Evolutionary conservation across 2,888 invertebrate species (phyloP).

Genomic region (Elmis aenea): DNA sequence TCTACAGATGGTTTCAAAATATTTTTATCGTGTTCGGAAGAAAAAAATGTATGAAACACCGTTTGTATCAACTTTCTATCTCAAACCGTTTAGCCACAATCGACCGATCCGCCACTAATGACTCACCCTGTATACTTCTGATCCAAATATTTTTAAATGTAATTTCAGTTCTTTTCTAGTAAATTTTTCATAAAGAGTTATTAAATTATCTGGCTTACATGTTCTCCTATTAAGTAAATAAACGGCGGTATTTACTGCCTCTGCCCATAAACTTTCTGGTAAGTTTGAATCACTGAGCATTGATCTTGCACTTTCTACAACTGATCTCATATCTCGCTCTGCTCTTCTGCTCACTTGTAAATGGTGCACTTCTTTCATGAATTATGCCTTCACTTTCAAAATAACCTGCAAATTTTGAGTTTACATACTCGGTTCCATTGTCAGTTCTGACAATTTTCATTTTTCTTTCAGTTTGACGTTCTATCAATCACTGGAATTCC

Average conservation of each 20-base stretch:
- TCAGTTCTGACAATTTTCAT: slow-evolving; percentile 15
- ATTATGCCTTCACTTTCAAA: slow-evolving; percentile 23
- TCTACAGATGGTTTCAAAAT: no score
- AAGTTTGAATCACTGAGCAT: slow-evolving; percentile 22
- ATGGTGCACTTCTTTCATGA: slow-evolving; percentile 18
- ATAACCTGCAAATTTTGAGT: slow-evolving; percentile 14
- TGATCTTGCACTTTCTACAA: background rate
- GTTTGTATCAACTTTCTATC: no score
- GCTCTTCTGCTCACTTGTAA: slow-evolving; percentile 2
- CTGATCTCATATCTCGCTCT: slow-evolving; percentile 4
- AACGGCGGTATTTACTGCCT: slow-evolving; percentile 36
- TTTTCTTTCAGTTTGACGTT: slow-evolving; percentile 9
- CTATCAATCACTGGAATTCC: slow-evolving; percentile 1
- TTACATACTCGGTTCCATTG: slow-evolving; percentile 12
- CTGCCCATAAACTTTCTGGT: slow-evolving; percentile 35
- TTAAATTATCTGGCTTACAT: slow-evolving; percentile 1
- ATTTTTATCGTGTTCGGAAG: no score
- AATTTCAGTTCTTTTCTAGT: slow-evolving; percentile 5
- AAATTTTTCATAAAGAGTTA: slow-evolving; percentile 26
- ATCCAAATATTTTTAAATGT: slow-evolving; percentile 3
- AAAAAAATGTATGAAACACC: no score
- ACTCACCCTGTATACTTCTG: no score
- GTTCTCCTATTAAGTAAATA: slow-evolving; percentile 33
- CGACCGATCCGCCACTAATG: no score
- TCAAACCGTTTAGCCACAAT: no score